Base-by-base conservation (phyloP, 2,113 vertebrate species). In the Ceyx cyanopectus region DNA sequence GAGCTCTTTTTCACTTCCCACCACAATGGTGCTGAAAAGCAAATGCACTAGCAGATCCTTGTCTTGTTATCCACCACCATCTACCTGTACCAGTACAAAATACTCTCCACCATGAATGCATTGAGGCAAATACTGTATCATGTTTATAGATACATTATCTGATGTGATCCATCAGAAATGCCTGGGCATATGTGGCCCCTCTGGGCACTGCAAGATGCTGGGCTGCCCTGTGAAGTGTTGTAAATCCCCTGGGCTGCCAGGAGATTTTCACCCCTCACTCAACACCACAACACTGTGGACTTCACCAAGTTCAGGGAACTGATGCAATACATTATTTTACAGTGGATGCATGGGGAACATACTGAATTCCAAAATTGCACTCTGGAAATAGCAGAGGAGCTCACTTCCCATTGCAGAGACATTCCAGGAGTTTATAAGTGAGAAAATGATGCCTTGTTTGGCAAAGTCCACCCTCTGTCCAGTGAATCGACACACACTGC, bases 331-430 rank as follows among this genome's bases (percentile, higher is more conserved):
- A 5, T 26, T 57, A 18, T 63, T 81, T 69, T 84, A 62, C 26
- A 75, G 46, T 1, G 2, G 43, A 61, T 7, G 5, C 48, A 54
- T 0, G 0, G 10, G 21, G 62, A 80, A 51, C 3, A 1, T 45
- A 20, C 12, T 30, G 63, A 75, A 54, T 43, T 53, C 29, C 48
- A 63, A 70, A 85, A 19, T 2, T 68, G n/a, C 11, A 62, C n/a
- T 11, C n/a, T 74, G 29, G 26, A 73, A 80, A 76, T 32, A 75
- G 40, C 18, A 15, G 41, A 5, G 14, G 56, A 89, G 32, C 53
- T 89, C 41, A 73, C 18, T 86, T 69, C 24, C 32, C 21, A 8
- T 43, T 60, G 29, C 63, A 63, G 13, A 86, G 34, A 17, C 24
- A 9, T 27, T 57, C 29, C 51, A 58, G 51, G 43, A 82, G 46